A percentile compares a stretch with the other conserved stretches of the same genome.
phyloP scores from a whole-genome alignment of 2,113 vertebrate species.

The Pangasianodon gigas region DNA sequence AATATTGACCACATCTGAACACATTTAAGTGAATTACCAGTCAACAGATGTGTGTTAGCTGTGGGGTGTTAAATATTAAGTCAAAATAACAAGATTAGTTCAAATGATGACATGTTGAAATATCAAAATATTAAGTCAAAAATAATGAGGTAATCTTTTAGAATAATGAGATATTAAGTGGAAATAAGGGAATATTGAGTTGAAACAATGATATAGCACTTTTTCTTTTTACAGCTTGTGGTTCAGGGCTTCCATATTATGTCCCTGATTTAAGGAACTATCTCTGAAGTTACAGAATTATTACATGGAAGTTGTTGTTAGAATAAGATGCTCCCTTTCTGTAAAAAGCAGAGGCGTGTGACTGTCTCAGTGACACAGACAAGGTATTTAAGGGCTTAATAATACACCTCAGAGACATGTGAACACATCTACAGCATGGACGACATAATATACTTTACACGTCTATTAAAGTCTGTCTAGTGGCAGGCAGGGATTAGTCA shows the following conservation, averaged over 20 bases:
- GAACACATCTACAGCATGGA: conserved; percentile 30
- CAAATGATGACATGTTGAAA: too few species aligned
- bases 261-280: conserved; percentile 12
- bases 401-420: conserved; percentile 31
- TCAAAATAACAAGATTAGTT: too few species aligned
- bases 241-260: neutral
- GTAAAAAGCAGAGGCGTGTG: conserved; percentile 14
- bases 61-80: too few species aligned
- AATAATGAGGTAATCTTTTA: too few species aligned
- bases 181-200: too few species aligned
- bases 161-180: too few species aligned
- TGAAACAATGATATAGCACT: neutral
- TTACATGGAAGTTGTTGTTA: neutral
- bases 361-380: neutral
- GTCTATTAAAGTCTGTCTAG: conserved; percentile 38
- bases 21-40: too few species aligned
- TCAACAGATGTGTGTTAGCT: too few species aligned
- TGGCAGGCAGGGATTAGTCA: conserved; percentile 38
- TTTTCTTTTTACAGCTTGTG: neutral
- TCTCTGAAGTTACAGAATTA: neutral
- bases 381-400: conserved; percentile 24
- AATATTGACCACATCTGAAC: neutral
- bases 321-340: neutral
- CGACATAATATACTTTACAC: conserved; percentile 27
- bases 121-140: too few species aligned